Percentiles rank a stretch among this genome's conserved stretches.
phyloP scores from a whole-genome alignment of 2,888 invertebrate species.

The Caenorhabditis zanzibari region DNA sequence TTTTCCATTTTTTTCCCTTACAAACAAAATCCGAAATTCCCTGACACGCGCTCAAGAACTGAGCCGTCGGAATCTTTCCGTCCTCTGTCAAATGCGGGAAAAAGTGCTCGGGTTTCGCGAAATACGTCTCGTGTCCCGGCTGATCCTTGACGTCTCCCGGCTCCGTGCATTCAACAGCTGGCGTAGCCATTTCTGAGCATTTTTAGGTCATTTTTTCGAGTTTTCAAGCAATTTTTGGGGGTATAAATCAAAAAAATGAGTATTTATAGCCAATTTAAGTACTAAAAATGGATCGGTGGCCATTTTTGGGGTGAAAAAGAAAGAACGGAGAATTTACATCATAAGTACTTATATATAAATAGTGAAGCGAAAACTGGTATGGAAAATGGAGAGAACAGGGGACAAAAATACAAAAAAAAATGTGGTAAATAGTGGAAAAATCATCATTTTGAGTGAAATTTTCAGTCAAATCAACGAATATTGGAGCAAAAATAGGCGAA shows the following conservation, averaged over 20 bases:
- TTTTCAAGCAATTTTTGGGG: background rate
- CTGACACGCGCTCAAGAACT: slow-evolving; percentile 82
- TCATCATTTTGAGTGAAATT: too few species aligned
- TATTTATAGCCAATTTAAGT: background rate
- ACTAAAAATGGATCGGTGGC: slow-evolving; percentile 17
- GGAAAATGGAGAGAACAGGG: background rate
- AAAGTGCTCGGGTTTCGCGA: slow-evolving; percentile 77
- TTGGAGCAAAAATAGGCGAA: too few species aligned
- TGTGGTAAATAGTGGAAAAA: too few species aligned
- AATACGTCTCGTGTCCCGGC: slow-evolving; percentile 74
- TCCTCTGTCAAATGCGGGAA: slow-evolving; percentile 79
- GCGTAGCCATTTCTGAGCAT: slow-evolving; percentile 7
- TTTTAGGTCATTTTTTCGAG: background rate
- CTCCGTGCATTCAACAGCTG: slow-evolving; percentile 11
- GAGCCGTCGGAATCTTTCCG: slow-evolving; percentile 80
- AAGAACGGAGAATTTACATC: background rate
- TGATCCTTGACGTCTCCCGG: slow-evolving; percentile 53
- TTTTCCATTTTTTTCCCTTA: slow-evolving; percentile 39
- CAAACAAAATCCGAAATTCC: slow-evolving; percentile 83
- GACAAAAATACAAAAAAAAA: background rate
- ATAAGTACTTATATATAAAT: background rate
- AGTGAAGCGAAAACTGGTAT: too few species aligned
- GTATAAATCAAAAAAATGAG: background rate
- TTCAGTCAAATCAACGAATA: too few species aligned
- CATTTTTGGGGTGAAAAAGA: background rate